Base-by-base conservation (phyloP, 2,888 invertebrate species). In the Drosophila quinaria region DNA sequence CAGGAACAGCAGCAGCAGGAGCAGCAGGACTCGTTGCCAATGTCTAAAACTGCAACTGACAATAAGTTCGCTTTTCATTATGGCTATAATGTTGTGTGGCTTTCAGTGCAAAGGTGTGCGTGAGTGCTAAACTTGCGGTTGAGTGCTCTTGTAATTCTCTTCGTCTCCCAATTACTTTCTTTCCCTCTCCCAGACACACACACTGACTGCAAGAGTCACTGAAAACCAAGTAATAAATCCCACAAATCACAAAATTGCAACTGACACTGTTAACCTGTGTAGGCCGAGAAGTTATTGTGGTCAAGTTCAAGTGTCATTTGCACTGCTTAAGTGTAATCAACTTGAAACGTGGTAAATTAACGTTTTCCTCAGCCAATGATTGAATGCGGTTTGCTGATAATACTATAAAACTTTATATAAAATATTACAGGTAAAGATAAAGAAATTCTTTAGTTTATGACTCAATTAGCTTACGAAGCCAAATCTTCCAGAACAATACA, bases 51-150 rank as follows among this genome's bases (percentile, higher is more conserved):
- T 29, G 8, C 29, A 29, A 8, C 66, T 76, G 77, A 73, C 81
- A 78, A 62, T 67, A 60, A 65, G 65, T 62, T 59, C 81, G 13
- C 87, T 88, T 62, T 63, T 74, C 73, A 76, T 75, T 72, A 70
- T 65, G 81, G 44, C 68, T 80, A 76, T 74, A 64, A 90, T 74
- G 79, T 65, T 69, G 75, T 90, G 76, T 74, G 67, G 59, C 37
- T 70, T 72, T 71, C 65, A 74, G 56, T 11, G 22, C 37, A 3
- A 8, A 44, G 44, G 22, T 46, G 35, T n/a, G n/a, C 22, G 8
- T 6, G 10, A 29, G 33, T 10, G 13, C 19, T 37, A 29, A 31
- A 11, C 39, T 42, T 42, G 49, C 13, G 33, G 35, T 3, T 52
- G 11, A 47, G 54, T 47, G 39, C 39, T 54, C 22, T 35, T 47